Base-by-base conservation (phyloP, 2,113 vertebrate species). In the Illadopsis cleaveri region DNA sequence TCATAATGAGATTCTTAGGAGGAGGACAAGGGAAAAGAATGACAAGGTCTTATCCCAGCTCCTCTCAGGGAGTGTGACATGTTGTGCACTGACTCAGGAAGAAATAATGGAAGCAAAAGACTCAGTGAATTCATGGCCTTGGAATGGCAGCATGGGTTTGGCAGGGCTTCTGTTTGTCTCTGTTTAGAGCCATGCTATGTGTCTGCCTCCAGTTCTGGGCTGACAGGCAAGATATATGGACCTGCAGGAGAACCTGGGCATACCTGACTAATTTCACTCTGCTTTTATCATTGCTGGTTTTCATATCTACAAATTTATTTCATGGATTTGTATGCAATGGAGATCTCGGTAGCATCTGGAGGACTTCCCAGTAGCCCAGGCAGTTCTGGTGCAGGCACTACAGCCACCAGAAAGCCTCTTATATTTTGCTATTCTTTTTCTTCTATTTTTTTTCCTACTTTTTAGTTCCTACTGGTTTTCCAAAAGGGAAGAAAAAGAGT, bases 1-100 rank as follows among this genome's bases (percentile, higher is more conserved):
- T 95, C 15, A 10, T 95, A 95, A 96, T 94, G 93, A 93, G 89
- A 91, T 97, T 96, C 90, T 94, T 70, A 6, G 21, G 77, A 89
- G 80, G 66, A 96, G 51, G 70, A 76, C 45, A 73, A 70, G 58
- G 76, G 85, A 57, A 40, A 47, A 60, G 87, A 86, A 51, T 10
- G 23, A 51, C 81, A 60, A n/a, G 64, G 57, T 81, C 79, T 97
- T 69, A 31, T 37, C 50, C 42, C 66, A 95, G 62, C 27, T 76
- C 40, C 58, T 79, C 12, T 0, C 12, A 70, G 2, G 4, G 38
- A 54, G 30, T 37, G 42, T 10, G 33, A 58, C 56, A 21, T 61
- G 54, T 69, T 11, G 31, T 68, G 33, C 30, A 24, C 9, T 71
- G 40, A 85, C 88, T 47, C 89, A 11, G 37, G 72, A 71, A 78